Base-by-base conservation (phyloP, 2,797 vertebrate genomes). In the Sebastes trivittatus region DNA sequence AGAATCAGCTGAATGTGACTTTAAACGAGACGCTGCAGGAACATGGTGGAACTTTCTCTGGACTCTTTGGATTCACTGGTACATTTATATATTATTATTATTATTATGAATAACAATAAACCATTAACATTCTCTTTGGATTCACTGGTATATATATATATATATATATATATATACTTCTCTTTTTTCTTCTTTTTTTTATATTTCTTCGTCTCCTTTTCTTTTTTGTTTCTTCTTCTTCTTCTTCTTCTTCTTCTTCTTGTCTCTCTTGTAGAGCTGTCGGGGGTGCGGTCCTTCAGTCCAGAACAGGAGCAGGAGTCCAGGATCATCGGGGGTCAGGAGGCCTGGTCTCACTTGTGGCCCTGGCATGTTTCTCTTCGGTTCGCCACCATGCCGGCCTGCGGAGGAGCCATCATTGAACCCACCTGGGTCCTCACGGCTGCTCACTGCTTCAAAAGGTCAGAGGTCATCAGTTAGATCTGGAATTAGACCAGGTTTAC, bases 381-480 rank as follows among this genome's bases (percentile, higher is more conserved):
- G 8, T 85, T 92, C 2, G 22, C 69, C 4, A 63, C 82, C 42
- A 86, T 85, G 68, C 69, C 94, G 1, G 85, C 85, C 27, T 96
- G 95, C 2, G 95, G 95, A 1, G 95, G 94, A 0, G 92, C 95
- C 13, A 42, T 96, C 78, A 63, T 96, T 10, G 3, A 55, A 10
- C 87, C 75, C 0, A 18, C 20, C n/a, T 96, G 95, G 94, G 82
- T 95, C 4, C 0, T 95, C 59, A 93, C 93, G 3, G 95, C 95
- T 0, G 77, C 92, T 0, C 95, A 96, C 87, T 95, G 95, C 87
- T 96, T 96, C 67, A 77, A 18, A 69, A 87, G 89, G 95, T 96
- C 62, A 82, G 80, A 60, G 29, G 68, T 75, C 79, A 49, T 11
- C 11, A 20, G 46, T 20, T 49, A 49, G 46, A 49, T 20, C 46